These are phyloP conservation scores for Catonia carolina DNA, from an alignment of 2,888 invertebrate species.

Conservation along the genomic window DNA sequence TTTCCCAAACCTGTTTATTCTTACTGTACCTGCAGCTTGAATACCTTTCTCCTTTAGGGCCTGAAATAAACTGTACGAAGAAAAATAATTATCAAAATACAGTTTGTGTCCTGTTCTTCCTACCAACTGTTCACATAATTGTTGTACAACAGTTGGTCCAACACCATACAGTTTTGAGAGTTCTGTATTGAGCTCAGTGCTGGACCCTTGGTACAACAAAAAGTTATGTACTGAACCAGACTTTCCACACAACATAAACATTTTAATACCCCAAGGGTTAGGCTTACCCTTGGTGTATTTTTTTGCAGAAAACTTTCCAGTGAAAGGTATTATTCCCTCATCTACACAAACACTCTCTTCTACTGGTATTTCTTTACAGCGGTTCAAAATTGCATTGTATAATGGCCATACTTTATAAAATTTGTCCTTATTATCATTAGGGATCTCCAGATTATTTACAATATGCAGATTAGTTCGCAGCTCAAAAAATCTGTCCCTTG, in stretches of 20 bases:
- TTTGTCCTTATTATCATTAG: constrained; percentile 2
- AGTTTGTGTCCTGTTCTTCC: constrained; percentile 2
- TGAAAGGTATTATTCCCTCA: constrained; percentile 31
- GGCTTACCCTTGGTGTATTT: constrained; percentile 34
- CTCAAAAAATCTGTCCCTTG: neutral
- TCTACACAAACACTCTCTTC: constrained; percentile 21
- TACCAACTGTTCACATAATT: constrained; percentile 1
- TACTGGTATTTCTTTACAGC: constrained; percentile 4
- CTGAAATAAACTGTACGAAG: constrained; percentile 11
- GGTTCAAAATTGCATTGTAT: constrained; percentile 17
- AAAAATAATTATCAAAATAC: no score
- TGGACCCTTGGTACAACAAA: constrained; percentile 24
- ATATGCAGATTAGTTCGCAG: neutral
- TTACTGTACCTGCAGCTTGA: neutral
- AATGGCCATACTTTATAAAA: constrained; percentile 22
- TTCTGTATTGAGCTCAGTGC: neutral
- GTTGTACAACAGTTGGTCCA: constrained; percentile 12
- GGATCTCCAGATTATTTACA: no score
- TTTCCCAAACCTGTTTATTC: constrained; percentile 9
- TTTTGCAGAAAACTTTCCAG: constrained; percentile 29
- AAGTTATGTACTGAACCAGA: constrained; percentile 31
- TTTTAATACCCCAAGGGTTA: constrained; percentile 31
- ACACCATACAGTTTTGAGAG: constrained; percentile 7
- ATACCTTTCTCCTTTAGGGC: neutral
- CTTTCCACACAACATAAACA: constrained; percentile 30